Evolutionary conservation across 2,888 invertebrate genomes (phyloP).

Genomic region (Coremacera marginata): DNA sequence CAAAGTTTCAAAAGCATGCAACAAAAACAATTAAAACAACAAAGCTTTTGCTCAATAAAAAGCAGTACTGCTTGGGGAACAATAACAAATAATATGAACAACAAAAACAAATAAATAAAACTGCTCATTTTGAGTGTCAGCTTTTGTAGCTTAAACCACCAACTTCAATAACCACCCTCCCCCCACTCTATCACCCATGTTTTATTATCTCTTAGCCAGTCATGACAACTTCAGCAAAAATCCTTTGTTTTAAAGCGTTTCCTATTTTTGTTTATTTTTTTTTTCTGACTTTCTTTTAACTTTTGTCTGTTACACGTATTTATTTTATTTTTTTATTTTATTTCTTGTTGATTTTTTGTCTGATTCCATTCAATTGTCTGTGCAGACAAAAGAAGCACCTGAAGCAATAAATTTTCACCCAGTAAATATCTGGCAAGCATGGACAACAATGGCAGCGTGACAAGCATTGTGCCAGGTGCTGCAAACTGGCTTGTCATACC

Average conservation of each 20-base stretch:
- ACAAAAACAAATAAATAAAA: not conserved
- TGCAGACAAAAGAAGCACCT: not conserved
- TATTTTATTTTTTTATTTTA: not conserved
- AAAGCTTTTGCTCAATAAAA: no score
- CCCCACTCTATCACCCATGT: no score
- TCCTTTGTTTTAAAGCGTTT: slow-evolving; percentile 6
- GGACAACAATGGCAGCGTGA: slow-evolving; percentile 6
- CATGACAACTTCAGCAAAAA: no score
- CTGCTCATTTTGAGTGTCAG: not conserved
- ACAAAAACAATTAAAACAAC: not conserved
- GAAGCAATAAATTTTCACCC: slow-evolving; percentile 32
- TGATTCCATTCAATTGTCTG: slow-evolving; percentile 18
- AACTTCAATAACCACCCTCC: no score
- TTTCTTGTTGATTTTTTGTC: not conserved
- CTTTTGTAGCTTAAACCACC: no score
- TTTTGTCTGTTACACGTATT: not conserved
- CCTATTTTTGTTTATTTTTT: not conserved
- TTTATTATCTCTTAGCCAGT: no score
- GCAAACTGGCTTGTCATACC: no score
- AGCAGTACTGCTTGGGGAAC: not conserved
- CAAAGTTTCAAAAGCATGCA: not conserved
- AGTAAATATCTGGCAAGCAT: slow-evolving; percentile 22
- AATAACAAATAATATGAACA: not conserved
- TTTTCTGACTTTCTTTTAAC: not conserved
- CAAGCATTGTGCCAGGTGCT: not conserved